Base-by-base conservation (phyloP, 1,140 invertebrate species). In the Drosophila lowei region DNA sequence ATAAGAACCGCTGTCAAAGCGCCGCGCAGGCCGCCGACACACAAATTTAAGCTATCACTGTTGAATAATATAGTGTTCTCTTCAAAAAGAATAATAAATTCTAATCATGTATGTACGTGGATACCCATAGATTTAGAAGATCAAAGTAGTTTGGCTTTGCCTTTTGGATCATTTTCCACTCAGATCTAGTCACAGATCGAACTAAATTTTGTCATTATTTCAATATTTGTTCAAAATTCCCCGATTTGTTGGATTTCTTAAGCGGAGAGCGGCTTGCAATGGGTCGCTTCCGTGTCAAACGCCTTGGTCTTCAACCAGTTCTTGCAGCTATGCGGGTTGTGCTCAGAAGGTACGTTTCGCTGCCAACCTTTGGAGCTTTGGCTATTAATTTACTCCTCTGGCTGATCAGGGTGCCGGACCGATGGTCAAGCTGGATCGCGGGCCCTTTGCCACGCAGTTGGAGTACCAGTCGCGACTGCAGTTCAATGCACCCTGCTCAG, bases 381-480 rank as follows among this genome's bases (percentile, higher is more conserved):
- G 30, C 8, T 30, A 9, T 3, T 48, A 13, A 28, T 9, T 1
- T 15, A n/a, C 42, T 7, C 34, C 34, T 25, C 0, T 11, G 15
- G 18, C 11, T 44, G 23, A 5, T n/a, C 42, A 47, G 30, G 1
- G 3, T 4, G 34, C 34, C 11, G 11, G 3, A 0, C 2, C 23
- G 0, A n/a, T 23, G 23, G 41, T 58, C 1, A 16, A 4, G 6
- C 11, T 67, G 30, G 79, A 84, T 44, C 61, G 61, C 6, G 79
- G 79, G 0, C 79, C 79, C 0, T 83, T 78, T 9, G 13, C 47
- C 30, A 78, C 79, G 0, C 71, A 78, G 25, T 90, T 99, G 72
- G 97, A 99, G 73, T 98, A 99, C 91, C 95, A 98, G 91, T 98
- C 97, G 90, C 94, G 94, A 18, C 93, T 99, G 75, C 97, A 99